phyloP scores from a whole-genome alignment of 1,140 invertebrate genomes.

The Anthonomus grandis region DNA sequence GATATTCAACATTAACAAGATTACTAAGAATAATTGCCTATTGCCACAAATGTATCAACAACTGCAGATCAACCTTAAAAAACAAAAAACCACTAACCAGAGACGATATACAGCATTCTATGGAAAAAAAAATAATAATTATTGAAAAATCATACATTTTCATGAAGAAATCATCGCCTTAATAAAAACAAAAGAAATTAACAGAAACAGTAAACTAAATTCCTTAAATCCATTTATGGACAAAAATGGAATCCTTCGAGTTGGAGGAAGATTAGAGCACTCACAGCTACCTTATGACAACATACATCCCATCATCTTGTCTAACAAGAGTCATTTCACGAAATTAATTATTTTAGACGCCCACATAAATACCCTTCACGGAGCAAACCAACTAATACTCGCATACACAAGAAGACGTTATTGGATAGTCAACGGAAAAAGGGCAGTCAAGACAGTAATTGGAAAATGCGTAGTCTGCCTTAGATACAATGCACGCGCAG shows the following conservation, averaged over 20 bases:
- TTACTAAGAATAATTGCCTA: not conserved
- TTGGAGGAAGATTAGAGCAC: slow-evolving; percentile 46
- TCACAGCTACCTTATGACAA: slow-evolving; percentile 31
- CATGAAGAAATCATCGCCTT: not conserved
- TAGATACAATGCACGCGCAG: slow-evolving; percentile 11
- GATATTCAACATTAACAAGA: slow-evolving; percentile 4
- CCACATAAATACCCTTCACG: slow-evolving; percentile 27
- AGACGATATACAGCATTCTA: not conserved
- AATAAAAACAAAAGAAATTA: not conserved
- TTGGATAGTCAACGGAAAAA: slow-evolving; percentile 30
- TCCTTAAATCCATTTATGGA: slow-evolving; percentile 46
- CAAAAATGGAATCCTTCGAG: slow-evolving; percentile 41
- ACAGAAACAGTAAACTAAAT: not conserved
- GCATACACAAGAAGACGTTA: slow-evolving; percentile 9
- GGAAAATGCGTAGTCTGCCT: slow-evolving; percentile 26
- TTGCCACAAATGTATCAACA: not conserved
- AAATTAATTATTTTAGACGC: slow-evolving; percentile 29
- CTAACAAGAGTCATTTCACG: slow-evolving; percentile 21
- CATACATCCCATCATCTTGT: slow-evolving; percentile 40
- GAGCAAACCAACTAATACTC: not conserved
- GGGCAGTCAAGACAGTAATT: slow-evolving; percentile 28
- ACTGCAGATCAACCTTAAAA: not conserved
- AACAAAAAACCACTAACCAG: not conserved
- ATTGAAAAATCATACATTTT: not conserved
- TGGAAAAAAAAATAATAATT: not conserved